Evolutionary conservation across 2,113 vertebrate genomes (phyloP), one percentile per base, ranked within the genome.

Genomic region (Caranx melampygus): DNA sequence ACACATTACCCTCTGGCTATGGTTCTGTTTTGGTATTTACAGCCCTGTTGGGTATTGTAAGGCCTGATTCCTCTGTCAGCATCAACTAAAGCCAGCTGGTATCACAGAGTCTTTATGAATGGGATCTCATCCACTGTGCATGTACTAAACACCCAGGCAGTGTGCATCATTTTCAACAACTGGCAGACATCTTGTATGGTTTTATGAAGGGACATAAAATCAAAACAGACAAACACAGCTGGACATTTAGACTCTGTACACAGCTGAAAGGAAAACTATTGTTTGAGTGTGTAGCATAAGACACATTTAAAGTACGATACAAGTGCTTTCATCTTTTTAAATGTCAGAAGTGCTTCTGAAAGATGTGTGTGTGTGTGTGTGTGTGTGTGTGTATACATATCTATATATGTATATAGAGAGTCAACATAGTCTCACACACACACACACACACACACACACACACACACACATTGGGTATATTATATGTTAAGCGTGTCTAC

Each of bases 11-110:
- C 72, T 77, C 63, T 85, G 55, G 63, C 78, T 71, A 58, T 6
- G 8, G 69, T 67, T 65, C 51, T 66, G 63, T 69, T 84, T 76
- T 78, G 58, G 76, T 87, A 83, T 89, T 85, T 87, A 85, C 71
- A 47, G 76, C 72, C 67, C 82, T 79, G 84, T 33, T 73, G 82
- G 71, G 87, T 33, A 76, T 31, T 58, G 61, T 79, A 64, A 84
- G 60, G 57, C 21, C 62, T 3, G 60, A 77, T 68, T 79, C 35
- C 45, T 18, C 81, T 63, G 72, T 83, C 71, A 81, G 54, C 59
- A 55, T 79, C 68, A 40, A 47, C 71, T 37, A 59, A 52, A 72
- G 59, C 72, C 42, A 87, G 77, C 87, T 91, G 87, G 58, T 75
- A 77, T 66, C 62, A 60, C 59, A 63, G 18, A 80, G 65, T 33